A percentile compares a stretch with the other conserved stretches of the same genome.
These are phyloP conservation scores for Buceros bicornis DNA, from an alignment of 2,797 vertebrate species.

Conservation along the genomic window DNA sequence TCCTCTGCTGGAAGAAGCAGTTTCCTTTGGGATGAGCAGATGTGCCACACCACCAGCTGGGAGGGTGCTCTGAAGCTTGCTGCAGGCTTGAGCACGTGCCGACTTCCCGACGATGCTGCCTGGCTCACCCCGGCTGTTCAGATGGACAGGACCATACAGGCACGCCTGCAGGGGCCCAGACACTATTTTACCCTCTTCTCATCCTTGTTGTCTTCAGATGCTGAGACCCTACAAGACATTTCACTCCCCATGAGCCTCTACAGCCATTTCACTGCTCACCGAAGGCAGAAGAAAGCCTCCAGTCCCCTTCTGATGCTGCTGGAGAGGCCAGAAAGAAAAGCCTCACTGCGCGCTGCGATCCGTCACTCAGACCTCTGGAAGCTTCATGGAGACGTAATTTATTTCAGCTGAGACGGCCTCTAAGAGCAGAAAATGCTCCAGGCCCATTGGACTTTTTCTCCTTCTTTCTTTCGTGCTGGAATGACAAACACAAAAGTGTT, in stretches of 20 bases:
- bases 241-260: neutral
- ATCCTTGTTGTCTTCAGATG: neutral
- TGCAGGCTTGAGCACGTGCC: rapidly evolving
- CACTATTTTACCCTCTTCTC: neutral
- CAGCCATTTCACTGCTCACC: neutral
- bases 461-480: neutral
- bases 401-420: neutral
- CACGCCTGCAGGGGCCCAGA: neutral
- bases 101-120: neutral
- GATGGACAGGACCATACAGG: neutral
- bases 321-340: neutral
- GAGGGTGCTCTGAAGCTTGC: neutral
- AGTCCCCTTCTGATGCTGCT: neutral
- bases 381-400: neutral
- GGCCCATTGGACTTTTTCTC: neutral
- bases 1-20: neutral
- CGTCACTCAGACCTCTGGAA: neutral
- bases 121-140: neutral
- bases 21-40: neutral
- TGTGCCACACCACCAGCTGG: rapidly evolving
- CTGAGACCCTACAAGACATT: neutral
- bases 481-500: neutral
- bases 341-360: neutral
- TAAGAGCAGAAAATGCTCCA: slow-evolving; percentile 17
- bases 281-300: neutral